Evolutionary conservation across 2,797 vertebrate genomes (phyloP).

Genomic region (Lemur catta): DNA sequence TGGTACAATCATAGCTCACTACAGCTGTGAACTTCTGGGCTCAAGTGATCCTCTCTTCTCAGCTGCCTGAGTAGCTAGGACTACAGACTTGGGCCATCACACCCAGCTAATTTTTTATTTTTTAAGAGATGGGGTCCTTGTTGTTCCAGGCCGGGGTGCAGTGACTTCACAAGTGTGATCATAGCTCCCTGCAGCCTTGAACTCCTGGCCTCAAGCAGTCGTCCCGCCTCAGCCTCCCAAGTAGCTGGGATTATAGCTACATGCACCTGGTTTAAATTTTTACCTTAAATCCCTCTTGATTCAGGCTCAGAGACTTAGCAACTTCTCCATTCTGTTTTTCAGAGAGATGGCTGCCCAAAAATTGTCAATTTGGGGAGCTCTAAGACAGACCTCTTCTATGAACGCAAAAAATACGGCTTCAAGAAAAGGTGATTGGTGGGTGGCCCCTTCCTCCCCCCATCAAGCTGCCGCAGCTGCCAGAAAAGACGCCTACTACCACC

Average conservation of each 20-base stretch:
- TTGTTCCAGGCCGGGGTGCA: too few species aligned
- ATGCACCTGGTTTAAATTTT: neutral
- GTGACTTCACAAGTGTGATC: too few species aligned
- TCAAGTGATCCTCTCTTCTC: neutral
- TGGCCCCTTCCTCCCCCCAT: neutral
- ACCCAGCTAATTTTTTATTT: too few species aligned
- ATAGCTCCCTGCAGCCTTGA: neutral
- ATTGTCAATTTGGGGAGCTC: conserved; percentile 99
- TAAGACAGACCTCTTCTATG: conserved; percentile 99
- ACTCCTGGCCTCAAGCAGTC: neutral
- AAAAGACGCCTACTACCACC: conserved; percentile 19
- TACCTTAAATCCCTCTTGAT: neutral
- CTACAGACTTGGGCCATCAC: too few species aligned
- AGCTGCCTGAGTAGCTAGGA: neutral
- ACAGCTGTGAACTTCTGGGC: neutral
- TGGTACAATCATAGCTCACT: neutral
- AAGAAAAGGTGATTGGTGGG: conserved; percentile 95
- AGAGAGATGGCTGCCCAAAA: conserved; percentile 99
- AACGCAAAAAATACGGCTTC: conserved; percentile 98
- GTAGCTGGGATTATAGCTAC: neutral
- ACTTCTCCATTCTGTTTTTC: conserved; percentile 61
- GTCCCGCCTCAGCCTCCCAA: neutral
- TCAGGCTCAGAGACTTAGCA: neutral
- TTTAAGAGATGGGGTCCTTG: too few species aligned
- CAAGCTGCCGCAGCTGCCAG: conserved; percentile 3